Evolutionary conservation across 2,113 vertebrate genomes (phyloP), one percentile per base, ranked within the genome.

Genomic region (Trichomycterus rosablanca): DNA sequence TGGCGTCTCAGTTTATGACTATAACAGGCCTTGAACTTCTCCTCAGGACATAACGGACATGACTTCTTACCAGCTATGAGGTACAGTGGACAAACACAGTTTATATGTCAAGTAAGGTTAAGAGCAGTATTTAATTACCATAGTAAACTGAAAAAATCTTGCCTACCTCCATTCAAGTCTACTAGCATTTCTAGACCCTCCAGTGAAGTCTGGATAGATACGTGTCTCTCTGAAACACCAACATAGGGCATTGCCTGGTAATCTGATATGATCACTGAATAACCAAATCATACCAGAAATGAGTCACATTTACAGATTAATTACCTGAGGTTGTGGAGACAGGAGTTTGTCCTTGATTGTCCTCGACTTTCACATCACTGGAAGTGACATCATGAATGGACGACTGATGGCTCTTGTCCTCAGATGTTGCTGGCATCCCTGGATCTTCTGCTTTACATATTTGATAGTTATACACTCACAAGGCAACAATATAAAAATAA

Each of bases 41-140:
- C 92, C 72, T 93, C 93, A 1, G 94, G 90, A 75, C 95, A 98
- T 61, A 98, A 76, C 0, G 95, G 95, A 75, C 96, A 98, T 4
- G 84, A 78, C 52, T 93, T 94, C 44, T 84, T 91, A 2, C 88
- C 85, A 62, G 84, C 95, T 98, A 76, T 30, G 1, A 11, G 19
- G 18, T 53, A 37, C 4, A 60, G 3, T 39, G 1, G 2, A 40
- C 23, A 51, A 28, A 49, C 19, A 39, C 44, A 19, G 10, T 28
- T 8, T 8, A 3, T 4, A 15, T 3, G 2, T 44, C 18, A 8
- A 7, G 1, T 8, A 18, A 4, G 12, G 15, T 9, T 37, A 12
- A 8, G 3, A 7, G 11, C 2, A n/a, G 24, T 19, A 1, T 3
- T 7, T 20, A 16, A 19, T 11, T 12, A 11, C 2, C 9, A 11